Conservation (phyloP, 92 coral and sea anemone species). For the Parazoanthus atlanticus region DNA sequence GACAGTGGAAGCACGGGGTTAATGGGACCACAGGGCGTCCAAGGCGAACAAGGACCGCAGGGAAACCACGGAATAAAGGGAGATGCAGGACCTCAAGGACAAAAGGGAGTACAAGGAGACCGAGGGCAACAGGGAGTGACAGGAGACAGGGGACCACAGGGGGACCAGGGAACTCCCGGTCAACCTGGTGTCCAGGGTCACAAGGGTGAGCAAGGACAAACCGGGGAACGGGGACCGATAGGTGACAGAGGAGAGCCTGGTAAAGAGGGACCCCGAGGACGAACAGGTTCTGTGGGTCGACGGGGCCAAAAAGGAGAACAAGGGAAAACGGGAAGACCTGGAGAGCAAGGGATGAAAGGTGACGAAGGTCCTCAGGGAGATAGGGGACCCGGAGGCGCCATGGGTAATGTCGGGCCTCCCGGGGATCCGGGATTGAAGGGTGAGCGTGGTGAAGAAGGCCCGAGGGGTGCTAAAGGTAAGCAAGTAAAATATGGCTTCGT, state of each 20-base stretch:
- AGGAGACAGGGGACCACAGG: neutral
- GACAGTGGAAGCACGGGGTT: neutral
- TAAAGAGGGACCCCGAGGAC: neutral
- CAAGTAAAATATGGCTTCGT: neutral
- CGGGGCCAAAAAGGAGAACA: constrained; percentile 11
- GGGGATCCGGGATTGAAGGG: constrained; percentile 6
- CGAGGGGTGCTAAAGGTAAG: constrained; percentile 13
- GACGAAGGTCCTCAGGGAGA: constrained; percentile 13
- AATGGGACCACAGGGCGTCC: neutral
- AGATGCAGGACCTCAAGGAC: neutral
- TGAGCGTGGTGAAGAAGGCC: constrained; percentile 5
- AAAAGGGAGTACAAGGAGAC: constrained; percentile 1
- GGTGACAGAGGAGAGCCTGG: constrained; percentile 38
- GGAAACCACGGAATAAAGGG: constrained; percentile 5
- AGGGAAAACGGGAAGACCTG: constrained; percentile 6
- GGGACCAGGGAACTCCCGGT: neutral
- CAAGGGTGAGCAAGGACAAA: constrained; percentile 15
- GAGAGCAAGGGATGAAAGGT: neutral
- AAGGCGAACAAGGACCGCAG: neutral
- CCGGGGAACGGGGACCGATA: constrained; percentile 27
- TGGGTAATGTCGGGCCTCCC: neutral
- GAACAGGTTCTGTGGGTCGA: neutral
- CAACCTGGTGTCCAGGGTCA: neutral
- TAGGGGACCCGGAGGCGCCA: neutral
- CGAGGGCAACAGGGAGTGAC: neutral